Conservation (phyloP, 2,113 vertebrate genomes). For the Gila orcuttii region DNA sequence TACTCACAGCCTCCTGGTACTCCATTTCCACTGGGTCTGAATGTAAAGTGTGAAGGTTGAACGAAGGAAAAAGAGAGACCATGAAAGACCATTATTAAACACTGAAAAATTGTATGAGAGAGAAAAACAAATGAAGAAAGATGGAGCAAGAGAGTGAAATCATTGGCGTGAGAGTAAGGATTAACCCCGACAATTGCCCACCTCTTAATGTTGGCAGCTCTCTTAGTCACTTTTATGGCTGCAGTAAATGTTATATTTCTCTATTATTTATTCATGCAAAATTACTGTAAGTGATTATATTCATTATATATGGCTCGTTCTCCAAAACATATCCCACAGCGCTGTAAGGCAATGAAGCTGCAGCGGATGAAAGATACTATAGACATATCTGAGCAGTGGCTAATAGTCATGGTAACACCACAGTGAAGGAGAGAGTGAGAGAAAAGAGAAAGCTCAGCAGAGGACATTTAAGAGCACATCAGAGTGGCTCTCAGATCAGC, state of each 20-base stretch:
- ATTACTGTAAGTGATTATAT: conserved; percentile 8
- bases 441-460: neutral
- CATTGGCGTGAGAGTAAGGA: neutral
- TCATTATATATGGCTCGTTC: conserved; percentile 59
- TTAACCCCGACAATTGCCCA: neutral
- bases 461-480: conserved; percentile 14
- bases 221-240: conserved; percentile 16
- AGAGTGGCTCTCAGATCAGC: conserved; percentile 5
- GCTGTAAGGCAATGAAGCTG: neutral
- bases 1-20: conserved; percentile 97
- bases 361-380: neutral
- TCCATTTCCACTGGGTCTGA: conserved; percentile 91
- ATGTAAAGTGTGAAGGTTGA: conserved; percentile 12
- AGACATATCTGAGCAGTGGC: conserved; percentile 56
- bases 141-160: neutral
- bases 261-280: conserved; percentile 25
- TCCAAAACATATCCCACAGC: conserved; percentile 36
- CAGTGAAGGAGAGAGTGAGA: conserved; percentile 42
- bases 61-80: neutral
- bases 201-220: neutral
- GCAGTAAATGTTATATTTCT: conserved; percentile 31
- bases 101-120: neutral
- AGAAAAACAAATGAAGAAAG: neutral
- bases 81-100: neutral
- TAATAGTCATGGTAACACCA: conserved; percentile 57